phyloP scores from a whole-genome alignment of 1,140 invertebrate genomes.

The Acromyrmex charruanus region DNA sequence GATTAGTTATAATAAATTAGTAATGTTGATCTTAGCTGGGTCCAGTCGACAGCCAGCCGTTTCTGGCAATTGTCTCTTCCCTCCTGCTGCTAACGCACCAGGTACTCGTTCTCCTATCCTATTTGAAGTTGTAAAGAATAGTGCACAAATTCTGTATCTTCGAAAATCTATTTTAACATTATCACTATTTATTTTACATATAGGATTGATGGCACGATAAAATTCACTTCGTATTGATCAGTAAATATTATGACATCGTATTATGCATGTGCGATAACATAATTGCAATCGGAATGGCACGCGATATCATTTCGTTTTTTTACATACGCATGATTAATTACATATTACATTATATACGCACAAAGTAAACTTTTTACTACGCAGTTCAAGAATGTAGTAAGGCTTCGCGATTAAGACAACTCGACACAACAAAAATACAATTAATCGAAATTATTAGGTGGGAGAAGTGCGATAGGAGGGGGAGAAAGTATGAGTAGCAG shows the following conservation, averaged over 20 bases:
- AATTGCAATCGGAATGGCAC: conserved; percentile 33
- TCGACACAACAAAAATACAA: conserved; percentile 72
- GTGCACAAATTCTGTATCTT: conserved; percentile 64
- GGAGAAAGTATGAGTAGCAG: conserved; percentile 87
- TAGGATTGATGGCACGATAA: conserved; percentile 65
- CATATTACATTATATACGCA: conserved; percentile 40
- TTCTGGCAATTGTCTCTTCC: conserved; percentile 83
- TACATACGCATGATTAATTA: conserved; percentile 26
- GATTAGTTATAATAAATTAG: conserved; percentile 78
- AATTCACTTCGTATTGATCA: conserved; percentile 42
- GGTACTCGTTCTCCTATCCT: conserved; percentile 81
- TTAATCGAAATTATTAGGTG: conserved; percentile 82
- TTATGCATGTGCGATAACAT: conserved; percentile 63
- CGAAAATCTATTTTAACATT: conserved; percentile 25
- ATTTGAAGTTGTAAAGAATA: conserved; percentile 62
- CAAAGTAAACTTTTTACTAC: conserved; percentile 3
- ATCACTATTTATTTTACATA: conserved; percentile 21
- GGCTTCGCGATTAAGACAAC: conserved; percentile 46
- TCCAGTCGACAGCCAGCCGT: conserved; percentile 83
- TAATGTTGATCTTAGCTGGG: conserved; percentile 84
- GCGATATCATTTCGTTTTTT: conserved; percentile 41
- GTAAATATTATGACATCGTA: conserved; percentile 37
- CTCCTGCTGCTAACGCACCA: conserved; percentile 83
- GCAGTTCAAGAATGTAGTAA: conserved; percentile 19
- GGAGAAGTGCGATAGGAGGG: conserved; percentile 84